phyloP scores from a whole-genome alignment of 2,797 vertebrate genomes.

The Mareca strepera region DNA sequence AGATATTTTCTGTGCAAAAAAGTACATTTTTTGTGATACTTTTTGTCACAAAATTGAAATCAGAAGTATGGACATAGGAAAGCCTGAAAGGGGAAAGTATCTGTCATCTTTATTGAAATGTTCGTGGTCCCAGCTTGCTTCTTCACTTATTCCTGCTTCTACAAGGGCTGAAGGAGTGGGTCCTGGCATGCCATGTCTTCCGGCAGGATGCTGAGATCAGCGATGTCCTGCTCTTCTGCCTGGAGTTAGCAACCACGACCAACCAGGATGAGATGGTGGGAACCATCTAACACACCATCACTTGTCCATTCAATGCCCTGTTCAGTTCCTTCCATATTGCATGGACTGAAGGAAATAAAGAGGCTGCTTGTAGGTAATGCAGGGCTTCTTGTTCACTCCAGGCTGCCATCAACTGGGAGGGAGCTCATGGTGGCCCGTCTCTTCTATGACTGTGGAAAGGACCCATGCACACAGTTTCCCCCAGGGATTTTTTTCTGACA shows the following conservation, averaged over 20 bases:
- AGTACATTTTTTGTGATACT: not conserved
- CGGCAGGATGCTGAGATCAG: not conserved
- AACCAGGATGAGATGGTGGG: not conserved
- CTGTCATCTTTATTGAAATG: not conserved
- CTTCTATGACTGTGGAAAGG: not conserved
- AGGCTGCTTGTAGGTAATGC: not conserved
- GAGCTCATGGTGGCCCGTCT: not conserved
- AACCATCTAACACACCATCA: not conserved
- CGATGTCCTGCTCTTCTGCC: not conserved
- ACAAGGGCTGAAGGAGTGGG: not conserved
- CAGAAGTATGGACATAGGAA: not conserved
- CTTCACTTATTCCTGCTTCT: no score
- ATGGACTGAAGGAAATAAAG: not conserved
- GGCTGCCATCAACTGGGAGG: not conserved
- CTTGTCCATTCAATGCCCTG: not conserved
- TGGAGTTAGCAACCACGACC: not conserved
- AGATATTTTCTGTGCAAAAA: not conserved
- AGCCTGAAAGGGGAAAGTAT: not conserved
- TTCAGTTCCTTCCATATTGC: not conserved
- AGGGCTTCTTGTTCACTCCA: not conserved
- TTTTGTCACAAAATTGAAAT: not conserved
- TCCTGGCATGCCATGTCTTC: not conserved
- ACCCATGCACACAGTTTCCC: accelerated
- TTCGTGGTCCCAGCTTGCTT: not conserved
- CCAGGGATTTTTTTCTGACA: not conserved